Base-by-base conservation (phyloP, 2,113 vertebrate species). In the Oophaga pumilio region DNA sequence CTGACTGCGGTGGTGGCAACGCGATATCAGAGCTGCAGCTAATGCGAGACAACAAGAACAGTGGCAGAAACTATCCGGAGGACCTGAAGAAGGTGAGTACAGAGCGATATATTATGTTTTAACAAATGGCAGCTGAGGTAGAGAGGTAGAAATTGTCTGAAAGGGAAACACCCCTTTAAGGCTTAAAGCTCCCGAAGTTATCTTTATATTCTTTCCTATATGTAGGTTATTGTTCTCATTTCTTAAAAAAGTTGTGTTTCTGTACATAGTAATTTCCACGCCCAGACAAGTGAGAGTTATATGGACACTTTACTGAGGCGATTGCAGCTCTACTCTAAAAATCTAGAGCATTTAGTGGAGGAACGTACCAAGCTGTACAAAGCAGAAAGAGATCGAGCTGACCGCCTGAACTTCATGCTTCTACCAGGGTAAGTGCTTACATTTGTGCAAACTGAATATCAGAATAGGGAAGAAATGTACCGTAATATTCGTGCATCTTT, bases 261-360 rank as follows among this genome's bases (percentile, higher is more conserved):
- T 71, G 1, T 0, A 0, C 62, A 24, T 91, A 99, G 98, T 90
- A 96, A 97, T 90, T 94, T 97, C 84, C 96, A 99, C 57, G 96
- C 96, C 89, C 96, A 99, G 88, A 97, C 93, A 87, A 97, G 92
- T 66, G 96, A 98, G 92, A 98, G 95, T 22, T 99, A 99, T 91
- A 99, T 99, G 98, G 98, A 99, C 91, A 99, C 97, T 64, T 94
- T 99, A 92, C 97, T 99, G 90, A 95, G 98, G 0, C 96, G 98
- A 12, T 94, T 99, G 28, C 97, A 99, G 93, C 94, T 99, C 73
- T 99, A 99, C 89, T 99, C 98, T 8, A 95, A 94, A 85, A 99
- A 97, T 88, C 91, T 99, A 93, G 98, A 99, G 90, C 95, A 95
- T 68, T 93, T 99, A 90, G 98, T 99, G 88, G 97, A 99, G 91